Conservation (phyloP, 2,888 invertebrate genomes). For the Thalpophila matura region DNA sequence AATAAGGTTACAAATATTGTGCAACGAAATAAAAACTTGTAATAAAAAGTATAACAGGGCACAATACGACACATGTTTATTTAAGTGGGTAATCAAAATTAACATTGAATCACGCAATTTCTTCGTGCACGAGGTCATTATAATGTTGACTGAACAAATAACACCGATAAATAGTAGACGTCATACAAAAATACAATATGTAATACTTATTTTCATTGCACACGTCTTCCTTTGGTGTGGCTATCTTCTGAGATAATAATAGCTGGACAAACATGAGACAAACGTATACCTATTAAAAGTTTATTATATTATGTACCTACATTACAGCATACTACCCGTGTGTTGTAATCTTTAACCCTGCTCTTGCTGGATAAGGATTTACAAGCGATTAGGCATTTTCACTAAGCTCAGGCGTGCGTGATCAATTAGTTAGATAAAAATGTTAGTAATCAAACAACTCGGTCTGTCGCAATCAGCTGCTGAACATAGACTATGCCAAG, state of each 20-base stretch:
- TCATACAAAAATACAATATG: conserved; percentile 10
- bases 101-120: conserved; percentile 26
- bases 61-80: too few relatives aligned
- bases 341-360: conserved; percentile 9
- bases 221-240: conserved; percentile 10
- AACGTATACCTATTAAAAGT: not conserved
- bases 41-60: too few relatives aligned
- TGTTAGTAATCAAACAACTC: too few relatives aligned
- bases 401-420: too few relatives aligned
- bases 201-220: conserved; percentile 29
- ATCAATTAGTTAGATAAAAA: too few relatives aligned
- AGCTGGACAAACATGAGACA: not conserved
- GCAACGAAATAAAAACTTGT: too few relatives aligned
- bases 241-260: conserved; percentile 26
- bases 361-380: not conserved
- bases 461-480: too few relatives aligned
- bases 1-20: too few relatives aligned
- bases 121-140: conserved; percentile 9
- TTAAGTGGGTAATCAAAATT: conserved; percentile 12
- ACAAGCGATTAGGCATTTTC: too few relatives aligned
- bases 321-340: not conserved
- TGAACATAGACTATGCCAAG: too few relatives aligned
- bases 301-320: not conserved
- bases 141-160: conserved; percentile 18
- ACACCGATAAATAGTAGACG: conserved; percentile 20